These are phyloP conservation scores for Aplodontia rufa DNA, from an alignment of 2,113 vertebrate species.

Conservation along the genomic window DNA sequence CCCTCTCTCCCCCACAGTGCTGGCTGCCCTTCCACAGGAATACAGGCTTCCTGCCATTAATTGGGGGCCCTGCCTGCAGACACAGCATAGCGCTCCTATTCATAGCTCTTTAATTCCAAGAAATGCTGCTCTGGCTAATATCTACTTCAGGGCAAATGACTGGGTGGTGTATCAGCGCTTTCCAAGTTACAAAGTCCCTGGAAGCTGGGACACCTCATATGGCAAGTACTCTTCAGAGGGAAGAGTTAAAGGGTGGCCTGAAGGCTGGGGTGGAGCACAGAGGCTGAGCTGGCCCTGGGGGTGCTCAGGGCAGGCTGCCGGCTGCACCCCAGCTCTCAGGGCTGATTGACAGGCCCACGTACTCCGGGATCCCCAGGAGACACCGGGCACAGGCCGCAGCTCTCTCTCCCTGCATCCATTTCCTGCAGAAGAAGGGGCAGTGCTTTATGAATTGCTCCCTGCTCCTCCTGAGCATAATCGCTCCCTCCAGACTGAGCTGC, in stretches of 20 bases:
- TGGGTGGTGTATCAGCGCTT: neutral
- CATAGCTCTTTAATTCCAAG: slow-evolving; percentile 34
- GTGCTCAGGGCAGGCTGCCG: neutral
- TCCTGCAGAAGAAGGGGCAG: neutral
- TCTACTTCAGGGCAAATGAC: neutral
- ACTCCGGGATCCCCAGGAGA: neutral
- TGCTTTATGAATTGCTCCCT: neutral
- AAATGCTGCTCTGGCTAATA: slow-evolving; percentile 24
- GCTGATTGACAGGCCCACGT: neutral
- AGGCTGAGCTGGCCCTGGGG: neutral
- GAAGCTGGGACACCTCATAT: neutral
- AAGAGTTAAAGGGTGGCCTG: neutral
- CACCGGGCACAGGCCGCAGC: neutral
- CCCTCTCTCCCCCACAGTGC: too few species aligned
- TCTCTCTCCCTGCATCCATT: neutral
- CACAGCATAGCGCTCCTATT: slow-evolving; percentile 22
- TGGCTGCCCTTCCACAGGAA: neutral
- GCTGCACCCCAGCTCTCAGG: neutral
- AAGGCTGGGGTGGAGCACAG: neutral
- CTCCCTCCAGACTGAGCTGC: neutral
- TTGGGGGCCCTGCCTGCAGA: slow-evolving; percentile 49
- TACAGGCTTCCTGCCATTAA: slow-evolving; percentile 37
- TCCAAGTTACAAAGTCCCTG: neutral
- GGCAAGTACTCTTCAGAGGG: slow-evolving; percentile 43
- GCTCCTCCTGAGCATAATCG: neutral